Conservation (phyloP, 2,888 invertebrate genomes). For the Hirtodrosophila alboralis region DNA sequence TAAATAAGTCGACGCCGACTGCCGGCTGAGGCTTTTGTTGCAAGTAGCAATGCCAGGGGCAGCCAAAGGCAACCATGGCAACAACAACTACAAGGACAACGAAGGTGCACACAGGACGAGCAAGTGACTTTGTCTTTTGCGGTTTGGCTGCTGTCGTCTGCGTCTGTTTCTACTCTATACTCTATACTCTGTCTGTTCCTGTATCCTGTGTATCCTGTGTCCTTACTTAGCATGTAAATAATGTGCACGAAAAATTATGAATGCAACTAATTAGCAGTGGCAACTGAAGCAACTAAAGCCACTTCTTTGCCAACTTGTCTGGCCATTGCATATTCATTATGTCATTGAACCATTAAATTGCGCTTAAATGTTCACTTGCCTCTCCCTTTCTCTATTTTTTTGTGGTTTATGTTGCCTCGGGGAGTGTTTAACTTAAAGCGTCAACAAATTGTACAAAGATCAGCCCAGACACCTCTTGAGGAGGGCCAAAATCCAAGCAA, state of each 20-base stretch:
- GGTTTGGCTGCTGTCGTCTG: constrained; percentile 39
- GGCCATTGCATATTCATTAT: constrained; percentile 79
- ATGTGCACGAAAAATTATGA: constrained; percentile 77
- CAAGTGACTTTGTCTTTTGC: constrained; percentile 35
- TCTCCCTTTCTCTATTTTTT: constrained; percentile 19
- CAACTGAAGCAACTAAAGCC: constrained; percentile 17
- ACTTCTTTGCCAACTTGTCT: constrained; percentile 19
- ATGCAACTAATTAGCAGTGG: constrained; percentile 76
- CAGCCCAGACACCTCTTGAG: constrained; percentile 28
- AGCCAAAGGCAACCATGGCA: constrained; percentile 32
- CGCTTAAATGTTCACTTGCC: constrained; percentile 70
- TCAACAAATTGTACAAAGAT: constrained; percentile 63
- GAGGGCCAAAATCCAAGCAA: too few relatives aligned
- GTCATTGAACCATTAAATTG: constrained; percentile 82
- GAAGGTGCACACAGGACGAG: too few relatives aligned
- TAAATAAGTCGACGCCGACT: constrained; percentile 56
- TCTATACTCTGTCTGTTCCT: constrained; percentile 2
- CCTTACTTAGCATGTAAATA: constrained; percentile 76
- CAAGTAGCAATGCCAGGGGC: constrained; percentile 40
- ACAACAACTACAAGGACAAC: constrained; percentile 11
- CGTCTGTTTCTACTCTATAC: constrained; percentile 7
- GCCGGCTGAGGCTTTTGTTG: constrained; percentile 50
- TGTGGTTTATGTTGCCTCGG: constrained; percentile 65
- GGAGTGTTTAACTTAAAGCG: constrained; percentile 77
- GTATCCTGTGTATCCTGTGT: constrained; percentile 23